Percentiles rank a stretch among this genome's conserved stretches.
Conservation (phyloP, 1,140 invertebrate species). For the Capitella teleta region DNA sequence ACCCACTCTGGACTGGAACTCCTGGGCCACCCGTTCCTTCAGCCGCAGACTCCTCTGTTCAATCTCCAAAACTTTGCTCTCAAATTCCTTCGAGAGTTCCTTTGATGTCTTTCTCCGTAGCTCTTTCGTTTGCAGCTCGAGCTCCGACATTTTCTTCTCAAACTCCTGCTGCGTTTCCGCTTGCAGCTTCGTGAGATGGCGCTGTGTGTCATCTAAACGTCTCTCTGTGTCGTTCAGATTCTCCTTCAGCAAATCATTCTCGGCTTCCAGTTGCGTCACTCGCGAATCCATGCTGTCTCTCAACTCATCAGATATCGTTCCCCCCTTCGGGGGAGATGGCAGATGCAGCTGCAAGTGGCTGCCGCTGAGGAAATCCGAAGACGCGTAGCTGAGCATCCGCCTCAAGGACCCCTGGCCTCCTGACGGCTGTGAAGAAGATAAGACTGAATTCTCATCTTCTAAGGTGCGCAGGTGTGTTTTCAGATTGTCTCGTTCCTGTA, state of each 20-base stretch:
- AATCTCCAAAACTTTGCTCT: not conserved
- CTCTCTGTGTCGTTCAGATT: not conserved
- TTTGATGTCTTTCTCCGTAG: not conserved
- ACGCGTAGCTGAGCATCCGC: not conserved
- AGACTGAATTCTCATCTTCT: no score
- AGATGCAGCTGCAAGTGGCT: no score
- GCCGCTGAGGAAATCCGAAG: not conserved
- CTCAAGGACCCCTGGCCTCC: no score
- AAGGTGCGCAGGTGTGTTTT: no score
- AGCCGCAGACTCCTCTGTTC: not conserved
- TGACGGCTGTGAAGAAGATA: no score
- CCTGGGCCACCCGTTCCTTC: not conserved
- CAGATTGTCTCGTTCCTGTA: no score
- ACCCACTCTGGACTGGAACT: not conserved
- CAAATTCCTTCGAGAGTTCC: not conserved
- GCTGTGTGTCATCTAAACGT: not conserved
- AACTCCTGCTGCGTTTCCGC: not conserved
- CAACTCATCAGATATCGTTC: conserved; percentile 1
- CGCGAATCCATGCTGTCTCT: not conserved
- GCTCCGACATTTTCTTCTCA: not conserved
- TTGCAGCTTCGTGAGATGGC: not conserved
- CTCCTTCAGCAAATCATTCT: not conserved
- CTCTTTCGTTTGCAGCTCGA: conserved; percentile 1
- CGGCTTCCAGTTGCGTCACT: conserved; percentile 3
- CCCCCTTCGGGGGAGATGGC: no score